Percentiles rank a stretch among this genome's conserved stretches.
phyloP scores from a whole-genome alignment of 2,797 vertebrate genomes.

The Dendrocincla fuliginosa region DNA sequence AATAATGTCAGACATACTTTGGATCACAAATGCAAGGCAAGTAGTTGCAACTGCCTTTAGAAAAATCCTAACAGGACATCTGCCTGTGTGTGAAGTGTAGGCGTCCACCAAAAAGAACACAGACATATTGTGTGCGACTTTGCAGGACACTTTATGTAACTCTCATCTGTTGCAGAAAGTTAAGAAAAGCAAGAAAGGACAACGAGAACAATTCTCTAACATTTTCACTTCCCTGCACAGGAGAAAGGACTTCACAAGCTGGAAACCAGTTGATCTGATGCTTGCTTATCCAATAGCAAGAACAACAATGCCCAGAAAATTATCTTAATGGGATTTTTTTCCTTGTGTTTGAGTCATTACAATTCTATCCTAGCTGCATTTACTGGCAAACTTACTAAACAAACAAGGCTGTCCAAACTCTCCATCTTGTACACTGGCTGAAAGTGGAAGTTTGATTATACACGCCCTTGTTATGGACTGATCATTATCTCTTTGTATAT shows the following conservation, averaged over 20 bases:
- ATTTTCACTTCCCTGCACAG: background rate
- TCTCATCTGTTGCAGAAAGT: background rate
- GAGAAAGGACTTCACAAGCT: background rate
- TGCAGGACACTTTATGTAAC: conserved; percentile 17
- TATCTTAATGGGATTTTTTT: background rate
- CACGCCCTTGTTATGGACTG: conserved; percentile 34
- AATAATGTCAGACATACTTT: conserved; percentile 41
- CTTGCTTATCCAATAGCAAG: background rate
- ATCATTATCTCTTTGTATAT: conserved; percentile 18
- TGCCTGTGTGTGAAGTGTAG: background rate
- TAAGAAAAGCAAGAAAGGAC: background rate
- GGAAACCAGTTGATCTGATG: background rate
- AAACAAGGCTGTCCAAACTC: conserved; percentile 56
- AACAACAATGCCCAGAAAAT: conserved; percentile 29
- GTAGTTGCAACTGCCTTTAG: conserved; percentile 2
- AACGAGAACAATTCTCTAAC: background rate
- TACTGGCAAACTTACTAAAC: conserved; percentile 55
- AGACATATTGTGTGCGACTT: background rate
- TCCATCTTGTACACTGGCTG: background rate
- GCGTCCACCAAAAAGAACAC: background rate
- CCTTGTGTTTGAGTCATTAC: background rate
- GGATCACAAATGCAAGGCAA: background rate
- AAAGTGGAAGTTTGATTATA: conserved; percentile 49
- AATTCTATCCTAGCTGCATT: conserved; percentile 15
- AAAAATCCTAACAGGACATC: conserved; percentile 41